Conservation (phyloP, 2,113 vertebrate species). For the Promerops cafer region DNA sequence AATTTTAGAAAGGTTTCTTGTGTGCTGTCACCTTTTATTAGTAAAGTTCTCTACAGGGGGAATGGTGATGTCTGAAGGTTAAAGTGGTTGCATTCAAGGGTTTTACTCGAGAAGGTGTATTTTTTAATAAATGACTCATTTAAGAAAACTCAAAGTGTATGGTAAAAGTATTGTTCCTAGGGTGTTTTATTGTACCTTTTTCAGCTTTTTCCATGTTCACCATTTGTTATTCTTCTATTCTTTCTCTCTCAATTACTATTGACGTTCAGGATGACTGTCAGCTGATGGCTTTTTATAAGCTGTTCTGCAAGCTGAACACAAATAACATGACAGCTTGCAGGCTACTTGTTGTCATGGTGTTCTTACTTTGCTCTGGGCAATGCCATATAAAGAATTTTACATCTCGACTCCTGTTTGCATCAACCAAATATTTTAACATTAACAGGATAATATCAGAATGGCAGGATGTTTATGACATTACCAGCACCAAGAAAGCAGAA, state of each 20-base stretch:
- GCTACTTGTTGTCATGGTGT: conserved; percentile 63
- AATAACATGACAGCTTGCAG: conserved; percentile 62
- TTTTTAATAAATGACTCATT: background rate
- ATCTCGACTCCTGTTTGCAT: conserved; percentile 58
- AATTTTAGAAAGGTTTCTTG: conserved; percentile 6
- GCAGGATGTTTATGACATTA: conserved; percentile 56
- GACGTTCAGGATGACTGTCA: conserved; percentile 62
- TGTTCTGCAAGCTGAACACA: conserved; percentile 56
- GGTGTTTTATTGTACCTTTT: background rate
- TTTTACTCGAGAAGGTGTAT: background rate
- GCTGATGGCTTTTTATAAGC: conserved; percentile 49
- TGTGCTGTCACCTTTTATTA: background rate
- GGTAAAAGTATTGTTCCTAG: background rate
- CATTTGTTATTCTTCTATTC: conserved; percentile 1
- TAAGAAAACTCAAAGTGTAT: background rate
- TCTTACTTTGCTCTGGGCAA: conserved; percentile 58
- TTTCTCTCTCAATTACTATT: conserved; percentile 46
- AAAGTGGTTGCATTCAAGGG: background rate
- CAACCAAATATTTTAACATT: conserved; percentile 65
- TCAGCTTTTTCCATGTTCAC: background rate
- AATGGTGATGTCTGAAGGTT: background rate
- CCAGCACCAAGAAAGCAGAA: conserved; percentile 25
- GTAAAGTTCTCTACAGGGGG: background rate
- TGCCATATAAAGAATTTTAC: conserved; percentile 65
- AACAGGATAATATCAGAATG: conserved; percentile 40